phyloP scores from a whole-genome alignment of 53 echinoderm and acorn worm genomes.

The Patiria pectinifera region DNA sequence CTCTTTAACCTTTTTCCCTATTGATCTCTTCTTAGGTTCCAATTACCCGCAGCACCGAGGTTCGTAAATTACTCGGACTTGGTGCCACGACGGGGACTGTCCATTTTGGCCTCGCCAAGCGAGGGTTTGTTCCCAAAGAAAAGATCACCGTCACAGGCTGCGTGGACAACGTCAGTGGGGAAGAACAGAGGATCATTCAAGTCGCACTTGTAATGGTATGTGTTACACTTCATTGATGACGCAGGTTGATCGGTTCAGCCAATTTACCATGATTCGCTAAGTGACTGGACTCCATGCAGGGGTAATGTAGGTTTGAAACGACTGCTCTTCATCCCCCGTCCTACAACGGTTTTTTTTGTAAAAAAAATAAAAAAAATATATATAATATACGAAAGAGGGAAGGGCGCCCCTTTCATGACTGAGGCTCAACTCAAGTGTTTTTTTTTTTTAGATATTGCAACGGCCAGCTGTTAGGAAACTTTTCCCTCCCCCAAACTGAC shows the following conservation, averaged over 20 bases:
- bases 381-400: no score
- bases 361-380: no score
- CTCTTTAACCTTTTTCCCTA: neutral
- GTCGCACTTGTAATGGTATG: neutral
- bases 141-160: neutral
- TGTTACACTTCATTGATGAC: neutral
- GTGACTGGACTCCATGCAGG: no score
- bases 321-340: no score
- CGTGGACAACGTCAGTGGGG: neutral
- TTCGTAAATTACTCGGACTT: neutral
- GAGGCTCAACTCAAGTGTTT: no score
- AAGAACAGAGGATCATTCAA: neutral
- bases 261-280: no score
- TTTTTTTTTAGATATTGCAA: no score
- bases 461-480: no score
- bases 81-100: neutral
- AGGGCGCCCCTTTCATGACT: no score
- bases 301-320: no score
- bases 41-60: neutral
- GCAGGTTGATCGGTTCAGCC: neutral
- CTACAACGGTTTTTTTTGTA: no score
- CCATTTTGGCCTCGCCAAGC: neutral
- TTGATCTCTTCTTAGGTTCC: neutral
- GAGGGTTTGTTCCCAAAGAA: conserved; percentile 4
- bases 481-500: no score